Percentiles rank a stretch among this genome's conserved stretches.
Evolutionary conservation across 2,797 vertebrate species (phyloP).

Genomic region (Hafferia zeledoni): DNA sequence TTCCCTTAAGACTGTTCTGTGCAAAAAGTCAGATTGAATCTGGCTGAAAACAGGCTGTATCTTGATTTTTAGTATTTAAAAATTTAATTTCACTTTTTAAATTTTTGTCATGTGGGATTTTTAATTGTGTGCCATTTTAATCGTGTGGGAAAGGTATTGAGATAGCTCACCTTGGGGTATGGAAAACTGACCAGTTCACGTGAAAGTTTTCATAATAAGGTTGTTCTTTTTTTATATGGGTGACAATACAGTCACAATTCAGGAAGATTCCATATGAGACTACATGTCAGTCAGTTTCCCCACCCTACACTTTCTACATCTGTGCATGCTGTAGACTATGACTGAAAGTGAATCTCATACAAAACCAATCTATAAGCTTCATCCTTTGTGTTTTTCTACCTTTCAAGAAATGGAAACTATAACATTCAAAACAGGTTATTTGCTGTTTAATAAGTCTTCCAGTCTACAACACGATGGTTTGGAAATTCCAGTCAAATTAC

Average conservation of each 20-base stretch:
- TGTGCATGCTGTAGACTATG: not conserved
- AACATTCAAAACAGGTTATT: not conserved
- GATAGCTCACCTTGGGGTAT: not conserved
- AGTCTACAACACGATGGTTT: not conserved
- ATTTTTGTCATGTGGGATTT: not conserved
- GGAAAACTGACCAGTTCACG: not conserved
- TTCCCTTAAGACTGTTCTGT: not conserved
- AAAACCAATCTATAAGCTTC: not conserved
- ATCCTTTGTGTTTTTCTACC: not conserved
- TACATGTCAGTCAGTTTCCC: not conserved
- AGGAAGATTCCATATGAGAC: not conserved
- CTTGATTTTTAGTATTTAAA: not conserved
- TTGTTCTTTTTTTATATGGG: not conserved
- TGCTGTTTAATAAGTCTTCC: not conserved
- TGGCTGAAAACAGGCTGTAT: not conserved
- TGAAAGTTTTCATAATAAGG: not conserved
- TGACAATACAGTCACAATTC: not conserved
- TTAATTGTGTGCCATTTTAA: not conserved
- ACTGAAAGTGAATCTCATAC: not conserved
- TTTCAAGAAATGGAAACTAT: not conserved
- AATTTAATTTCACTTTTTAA: not conserved
- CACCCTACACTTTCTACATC: not conserved
- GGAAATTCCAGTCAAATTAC: not conserved
- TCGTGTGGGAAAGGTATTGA: accelerated
- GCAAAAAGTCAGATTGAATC: not conserved